phyloP scores from a whole-genome alignment of 2,113 vertebrate species.

The Microtus pennsylvanicus region DNA sequence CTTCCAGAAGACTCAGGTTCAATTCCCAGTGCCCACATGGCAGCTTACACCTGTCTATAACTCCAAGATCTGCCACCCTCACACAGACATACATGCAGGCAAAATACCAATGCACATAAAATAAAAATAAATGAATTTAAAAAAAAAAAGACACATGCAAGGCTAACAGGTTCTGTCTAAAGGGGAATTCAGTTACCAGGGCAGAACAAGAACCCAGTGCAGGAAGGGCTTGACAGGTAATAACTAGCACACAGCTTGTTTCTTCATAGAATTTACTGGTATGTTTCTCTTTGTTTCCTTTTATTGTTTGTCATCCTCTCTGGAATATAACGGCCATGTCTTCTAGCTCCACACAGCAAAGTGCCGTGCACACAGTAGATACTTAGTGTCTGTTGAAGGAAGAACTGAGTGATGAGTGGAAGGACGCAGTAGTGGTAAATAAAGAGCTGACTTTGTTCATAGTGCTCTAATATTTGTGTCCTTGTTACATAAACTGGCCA shows the following conservation, averaged over 20 bases:
- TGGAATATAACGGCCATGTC: slow-evolving; percentile 18
- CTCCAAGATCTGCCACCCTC: neutral
- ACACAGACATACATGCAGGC: neutral
- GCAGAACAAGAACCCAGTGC: neutral
- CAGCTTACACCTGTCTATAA: neutral
- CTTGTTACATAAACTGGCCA: slow-evolving; percentile 49
- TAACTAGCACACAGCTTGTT: neutral
- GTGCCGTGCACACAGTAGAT: neutral
- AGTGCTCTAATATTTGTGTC: neutral
- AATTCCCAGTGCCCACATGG: neutral
- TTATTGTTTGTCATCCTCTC: slow-evolving; percentile 1
- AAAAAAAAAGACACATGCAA: neutral
- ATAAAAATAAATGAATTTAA: neutral
- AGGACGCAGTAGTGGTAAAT: slow-evolving; percentile 14
- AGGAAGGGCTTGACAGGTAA: slow-evolving; percentile 15
- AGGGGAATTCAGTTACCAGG: neutral
- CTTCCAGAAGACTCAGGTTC: neutral
- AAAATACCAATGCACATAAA: neutral
- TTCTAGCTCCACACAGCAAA: slow-evolving; percentile 13
- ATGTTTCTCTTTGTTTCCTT: slow-evolving; percentile 42
- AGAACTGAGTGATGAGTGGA: neutral
- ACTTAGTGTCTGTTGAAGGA: slow-evolving; percentile 25
- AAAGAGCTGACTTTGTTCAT: neutral
- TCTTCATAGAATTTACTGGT: slow-evolving; percentile 31
- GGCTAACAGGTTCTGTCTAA: neutral